These are phyloP conservation scores for Flabesymbios commensalis DNA, from an alignment of 2,888 invertebrate species.

Conservation along the genomic window DNA sequence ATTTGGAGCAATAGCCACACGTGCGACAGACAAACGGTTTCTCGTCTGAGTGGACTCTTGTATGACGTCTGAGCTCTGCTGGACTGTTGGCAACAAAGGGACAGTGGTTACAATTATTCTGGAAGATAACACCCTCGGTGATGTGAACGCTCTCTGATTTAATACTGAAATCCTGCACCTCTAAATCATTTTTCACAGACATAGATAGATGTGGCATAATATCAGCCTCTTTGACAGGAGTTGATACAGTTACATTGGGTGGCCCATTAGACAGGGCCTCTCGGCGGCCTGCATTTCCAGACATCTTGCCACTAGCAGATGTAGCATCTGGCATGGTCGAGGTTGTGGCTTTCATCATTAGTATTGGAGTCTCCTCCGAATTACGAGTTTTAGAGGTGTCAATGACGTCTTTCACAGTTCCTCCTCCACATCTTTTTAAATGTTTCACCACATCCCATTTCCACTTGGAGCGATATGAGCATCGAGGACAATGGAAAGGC, in stretches of 20 bases:
- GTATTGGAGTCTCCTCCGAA: not conserved
- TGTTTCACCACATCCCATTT: conserved; percentile 63
- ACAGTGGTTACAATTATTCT: conserved; percentile 47
- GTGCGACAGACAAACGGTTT: conserved; percentile 54
- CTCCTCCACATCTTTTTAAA: conserved; percentile 56
- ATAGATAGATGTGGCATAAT: not conserved
- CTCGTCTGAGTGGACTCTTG: conserved; percentile 54
- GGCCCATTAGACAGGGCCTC: conserved; percentile 39
- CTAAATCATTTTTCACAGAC: not conserved
- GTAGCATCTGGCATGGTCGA: not conserved
- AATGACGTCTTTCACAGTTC: conserved; percentile 58
- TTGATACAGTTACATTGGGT: conserved; percentile 50
- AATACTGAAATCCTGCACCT: not conserved
- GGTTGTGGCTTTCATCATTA: conserved; percentile 13
- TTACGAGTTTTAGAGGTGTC: conserved; percentile 45
- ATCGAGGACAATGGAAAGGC: conserved; percentile 58
- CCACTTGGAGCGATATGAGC: conserved; percentile 61
- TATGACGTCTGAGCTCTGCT: conserved; percentile 55
- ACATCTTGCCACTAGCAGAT: not conserved
- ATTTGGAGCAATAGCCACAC: conserved; percentile 56
- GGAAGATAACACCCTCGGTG: not conserved
- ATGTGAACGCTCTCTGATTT: not conserved
- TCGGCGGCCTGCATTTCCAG: not conserved
- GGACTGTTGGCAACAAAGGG: conserved; percentile 53
- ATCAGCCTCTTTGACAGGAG: conserved; percentile 5